These are phyloP conservation scores for Nymphalis urticae DNA, from an alignment of 2,888 invertebrate genomes.

Conservation along the genomic window DNA sequence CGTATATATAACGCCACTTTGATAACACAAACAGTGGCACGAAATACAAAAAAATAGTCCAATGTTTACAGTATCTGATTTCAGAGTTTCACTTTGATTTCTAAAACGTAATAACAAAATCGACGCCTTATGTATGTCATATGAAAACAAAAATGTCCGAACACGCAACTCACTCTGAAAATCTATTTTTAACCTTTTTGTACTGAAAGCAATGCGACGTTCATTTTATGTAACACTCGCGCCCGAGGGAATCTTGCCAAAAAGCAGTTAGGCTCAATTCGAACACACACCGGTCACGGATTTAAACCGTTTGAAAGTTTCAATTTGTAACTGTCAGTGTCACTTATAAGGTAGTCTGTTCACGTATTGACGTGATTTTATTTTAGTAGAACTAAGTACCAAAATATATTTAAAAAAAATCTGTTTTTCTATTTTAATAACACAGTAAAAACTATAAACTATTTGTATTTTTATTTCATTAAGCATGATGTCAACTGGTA, in stretches of 20 bases:
- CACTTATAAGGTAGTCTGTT: conserved; percentile 26
- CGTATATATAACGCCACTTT: conserved; percentile 31
- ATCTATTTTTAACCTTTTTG: conserved; percentile 78
- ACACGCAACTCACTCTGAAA: conserved; percentile 71
- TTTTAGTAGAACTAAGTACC: neutral
- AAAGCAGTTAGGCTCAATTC: conserved; percentile 55
- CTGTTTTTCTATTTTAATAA: no score
- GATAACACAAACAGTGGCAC: conserved; percentile 47
- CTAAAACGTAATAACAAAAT: conserved; percentile 61
- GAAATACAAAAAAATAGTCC: conserved; percentile 61
- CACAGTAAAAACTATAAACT: no score
- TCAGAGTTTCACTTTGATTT: conserved; percentile 74
- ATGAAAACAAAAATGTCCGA: conserved; percentile 77
- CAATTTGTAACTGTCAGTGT: conserved; percentile 51
- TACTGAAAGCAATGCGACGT: conserved; percentile 62
- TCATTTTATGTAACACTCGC: conserved; percentile 70
- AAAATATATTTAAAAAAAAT: neutral
- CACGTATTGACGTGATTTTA: conserved; percentile 5
- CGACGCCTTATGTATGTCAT: conserved; percentile 72
- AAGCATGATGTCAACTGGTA: no score
- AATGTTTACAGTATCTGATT: conserved; percentile 70
- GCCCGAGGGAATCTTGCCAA: conserved; percentile 78
- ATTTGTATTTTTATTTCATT: no score
- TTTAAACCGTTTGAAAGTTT: conserved; percentile 70
- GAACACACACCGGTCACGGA: conserved; percentile 51